These are phyloP conservation scores for Sinocyclocheilus maitianheensis DNA, from an alignment of 2,113 vertebrate genomes.

Conservation along the genomic window DNA sequence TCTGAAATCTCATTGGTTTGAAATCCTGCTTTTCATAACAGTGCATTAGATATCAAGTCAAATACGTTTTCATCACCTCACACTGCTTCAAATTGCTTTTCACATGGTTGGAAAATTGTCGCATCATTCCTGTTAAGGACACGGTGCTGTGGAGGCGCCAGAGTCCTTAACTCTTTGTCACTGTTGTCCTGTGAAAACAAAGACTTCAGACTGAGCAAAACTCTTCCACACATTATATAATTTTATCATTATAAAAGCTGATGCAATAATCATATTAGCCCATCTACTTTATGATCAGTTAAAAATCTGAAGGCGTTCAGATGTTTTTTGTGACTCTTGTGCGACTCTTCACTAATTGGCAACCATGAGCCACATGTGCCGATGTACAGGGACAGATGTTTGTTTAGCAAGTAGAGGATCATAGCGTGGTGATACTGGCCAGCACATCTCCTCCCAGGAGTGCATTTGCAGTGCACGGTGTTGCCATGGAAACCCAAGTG, in stretches of 20 bases:
- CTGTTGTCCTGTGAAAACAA: conserved; percentile 67
- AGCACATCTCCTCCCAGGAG: conserved; percentile 62
- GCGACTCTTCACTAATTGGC: background rate
- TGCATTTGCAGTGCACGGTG: conserved; percentile 59
- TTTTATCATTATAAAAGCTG: background rate
- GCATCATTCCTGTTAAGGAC: background rate
- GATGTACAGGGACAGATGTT: conserved; percentile 27
- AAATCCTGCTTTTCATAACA: background rate
- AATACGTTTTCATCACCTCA: background rate
- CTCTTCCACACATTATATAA: background rate
- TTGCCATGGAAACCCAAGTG: conserved; percentile 73
- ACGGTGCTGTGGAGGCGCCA: conserved; percentile 74
- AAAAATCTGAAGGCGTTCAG: background rate
- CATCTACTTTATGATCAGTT: background rate
- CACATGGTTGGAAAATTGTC: background rate
- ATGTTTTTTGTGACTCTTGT: background rate
- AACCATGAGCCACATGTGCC: conserved; percentile 46
- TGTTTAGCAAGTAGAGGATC: conserved; percentile 52
- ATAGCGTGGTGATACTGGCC: conserved; percentile 64
- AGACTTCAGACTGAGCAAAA: conserved; percentile 24
- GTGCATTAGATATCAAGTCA: background rate
- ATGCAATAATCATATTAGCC: background rate
- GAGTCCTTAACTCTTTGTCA: conserved; percentile 62
- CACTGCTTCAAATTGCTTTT: background rate
- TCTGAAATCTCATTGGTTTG: background rate